Evolutionary conservation across 2,797 vertebrate genomes (phyloP).

Genomic region (Chaunax sp.): DNA sequence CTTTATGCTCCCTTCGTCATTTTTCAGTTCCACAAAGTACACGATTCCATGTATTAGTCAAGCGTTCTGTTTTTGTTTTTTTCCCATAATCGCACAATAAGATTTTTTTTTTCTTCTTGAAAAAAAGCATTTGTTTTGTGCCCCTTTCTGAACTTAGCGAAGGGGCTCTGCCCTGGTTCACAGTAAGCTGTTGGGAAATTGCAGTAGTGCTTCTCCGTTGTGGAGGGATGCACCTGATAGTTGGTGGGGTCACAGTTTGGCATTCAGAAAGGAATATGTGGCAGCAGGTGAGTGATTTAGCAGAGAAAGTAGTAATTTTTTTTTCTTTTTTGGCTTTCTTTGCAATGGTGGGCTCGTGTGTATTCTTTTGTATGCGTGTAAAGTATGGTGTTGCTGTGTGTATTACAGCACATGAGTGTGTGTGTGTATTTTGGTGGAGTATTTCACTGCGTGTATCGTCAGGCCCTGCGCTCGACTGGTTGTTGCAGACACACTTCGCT

Average conservation of each 20-base stretch:
- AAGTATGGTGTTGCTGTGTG: conserved; percentile 57
- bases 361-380: conserved; percentile 13
- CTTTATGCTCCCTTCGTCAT: conserved; percentile 23
- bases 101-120: conserved; percentile 5
- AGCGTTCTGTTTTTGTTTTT: conserved; percentile 21
- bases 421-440: conserved; percentile 51
- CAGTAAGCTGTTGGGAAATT: conserved; percentile 65
- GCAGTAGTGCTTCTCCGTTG: conserved; percentile 65
- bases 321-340: conserved; percentile 61
- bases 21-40: conserved; percentile 30
- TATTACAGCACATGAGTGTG: conserved; percentile 27
- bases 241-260: conserved; percentile 66
- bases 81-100: conserved; percentile 19
- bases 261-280: conserved; percentile 52
- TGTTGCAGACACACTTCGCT: conserved; percentile 97
- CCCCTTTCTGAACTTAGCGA: conserved; percentile 38
- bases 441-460: conserved; percentile 64
- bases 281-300: conserved; percentile 70
- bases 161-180: conserved; percentile 72
- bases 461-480: conserved; percentile 92
- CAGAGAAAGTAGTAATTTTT: conserved; percentile 48
- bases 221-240: conserved; percentile 48
- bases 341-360: conserved; percentile 28
- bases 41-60: conserved; percentile 25
- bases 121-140: conserved; percentile 61